phyloP scores from a whole-genome alignment of 2,888 invertebrate species.

The Conops quadrifasciatus region DNA sequence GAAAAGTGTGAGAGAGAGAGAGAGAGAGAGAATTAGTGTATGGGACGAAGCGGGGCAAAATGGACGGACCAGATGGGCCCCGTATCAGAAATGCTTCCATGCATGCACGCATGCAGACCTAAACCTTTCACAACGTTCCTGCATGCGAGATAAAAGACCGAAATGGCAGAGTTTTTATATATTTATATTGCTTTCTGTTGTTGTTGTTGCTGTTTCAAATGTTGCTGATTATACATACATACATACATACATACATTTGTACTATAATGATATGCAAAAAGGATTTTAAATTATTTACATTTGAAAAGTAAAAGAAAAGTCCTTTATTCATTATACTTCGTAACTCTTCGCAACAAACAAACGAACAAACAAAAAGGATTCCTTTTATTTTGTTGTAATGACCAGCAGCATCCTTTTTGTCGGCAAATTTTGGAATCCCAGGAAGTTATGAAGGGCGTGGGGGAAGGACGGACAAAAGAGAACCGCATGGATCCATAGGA shows the following conservation, averaged over 20 bases:
- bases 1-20: background rate
- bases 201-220: slow-evolving; percentile 18
- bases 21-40: background rate
- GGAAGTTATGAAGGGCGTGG: background rate
- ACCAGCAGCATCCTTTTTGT: slow-evolving; percentile 4
- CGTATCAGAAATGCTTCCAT: background rate
- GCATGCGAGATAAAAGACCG: slow-evolving; percentile 32
- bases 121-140: background rate
- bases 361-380: too few species aligned
- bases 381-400: too few species aligned
- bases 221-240: background rate
- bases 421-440: background rate
- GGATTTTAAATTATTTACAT: slow-evolving; percentile 44
- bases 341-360: background rate
- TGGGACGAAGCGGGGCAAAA: background rate
- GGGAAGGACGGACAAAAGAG: background rate
- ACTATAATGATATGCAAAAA: slow-evolving; percentile 45
- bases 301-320: slow-evolving; percentile 35
- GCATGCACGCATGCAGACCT: background rate
- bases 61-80: background rate
- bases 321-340: slow-evolving; percentile 24
- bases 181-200: slow-evolving; percentile 4
- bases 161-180: slow-evolving; percentile 28
- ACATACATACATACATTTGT: background rate
- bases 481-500: background rate